phyloP scores from a whole-genome alignment of 2,888 invertebrate species.

The Leptinotarsa rubiginosa region DNA sequence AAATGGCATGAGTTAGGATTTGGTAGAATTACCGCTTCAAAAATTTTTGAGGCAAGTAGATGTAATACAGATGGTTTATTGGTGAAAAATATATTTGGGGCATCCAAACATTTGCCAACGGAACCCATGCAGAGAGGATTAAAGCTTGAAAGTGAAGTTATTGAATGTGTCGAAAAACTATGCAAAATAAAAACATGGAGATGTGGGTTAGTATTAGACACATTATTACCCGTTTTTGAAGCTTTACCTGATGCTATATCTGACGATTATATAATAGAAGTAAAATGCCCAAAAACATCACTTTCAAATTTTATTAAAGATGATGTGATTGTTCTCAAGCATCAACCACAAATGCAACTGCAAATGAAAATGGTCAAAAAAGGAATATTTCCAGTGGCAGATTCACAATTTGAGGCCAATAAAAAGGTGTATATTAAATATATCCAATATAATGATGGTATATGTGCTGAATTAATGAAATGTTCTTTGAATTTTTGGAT shows the following conservation, averaged over 20 bases:
- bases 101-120: conserved; percentile 24
- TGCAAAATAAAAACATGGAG: conserved; percentile 29
- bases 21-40: conserved; percentile 43
- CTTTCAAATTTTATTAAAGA: conserved; percentile 1
- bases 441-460: background rate
- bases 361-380: conserved; percentile 5
- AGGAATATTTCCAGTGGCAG: conserved; percentile 5
- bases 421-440: conserved; percentile 14
- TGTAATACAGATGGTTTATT: conserved; percentile 39
- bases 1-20: conserved; percentile 39
- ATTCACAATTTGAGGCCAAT: conserved; percentile 6
- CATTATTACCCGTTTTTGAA: conserved; percentile 38
- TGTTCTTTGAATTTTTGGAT: background rate
- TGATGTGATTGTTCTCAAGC: background rate
- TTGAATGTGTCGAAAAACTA: conserved; percentile 23
- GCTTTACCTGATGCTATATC: conserved; percentile 42
- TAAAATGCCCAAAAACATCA: conserved; percentile 37
- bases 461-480: conserved; percentile 2
- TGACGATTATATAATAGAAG: conserved; percentile 42
- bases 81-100: conserved; percentile 36
- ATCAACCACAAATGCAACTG: conserved; percentile 9
- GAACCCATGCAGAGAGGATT: conserved; percentile 28
- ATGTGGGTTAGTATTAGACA: conserved; percentile 29
- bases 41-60: conserved; percentile 29
- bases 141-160: conserved; percentile 33